Conservation (phyloP, 1,140 invertebrate species). For the Palaemon carinicauda region DNA sequence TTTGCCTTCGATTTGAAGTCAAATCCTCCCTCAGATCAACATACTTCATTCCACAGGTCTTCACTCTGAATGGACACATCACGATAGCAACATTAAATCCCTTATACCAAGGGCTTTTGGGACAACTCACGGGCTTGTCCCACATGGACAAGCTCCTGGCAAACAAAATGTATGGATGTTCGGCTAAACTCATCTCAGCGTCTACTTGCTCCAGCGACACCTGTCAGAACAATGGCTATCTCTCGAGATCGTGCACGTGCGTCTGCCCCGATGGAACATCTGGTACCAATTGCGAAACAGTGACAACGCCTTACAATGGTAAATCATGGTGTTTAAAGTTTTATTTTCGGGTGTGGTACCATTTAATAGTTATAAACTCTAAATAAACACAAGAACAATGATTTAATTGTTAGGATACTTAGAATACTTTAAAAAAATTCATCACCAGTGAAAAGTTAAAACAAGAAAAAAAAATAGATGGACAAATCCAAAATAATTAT, state of each 20-base stretch:
- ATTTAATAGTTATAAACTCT: not conserved
- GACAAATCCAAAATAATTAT: not conserved
- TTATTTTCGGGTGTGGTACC: no score
- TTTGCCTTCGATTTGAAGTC: no score
- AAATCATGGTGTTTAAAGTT: not conserved
- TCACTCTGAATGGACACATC: not conserved
- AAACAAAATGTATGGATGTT: conserved; percentile 24
- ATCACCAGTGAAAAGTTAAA: not conserved
- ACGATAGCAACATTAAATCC: not conserved
- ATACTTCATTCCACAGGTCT: not conserved
- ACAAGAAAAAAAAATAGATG: not conserved
- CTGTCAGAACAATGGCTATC: conserved; percentile 11
- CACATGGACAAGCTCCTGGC: conserved; percentile 11
- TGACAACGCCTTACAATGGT: not conserved
- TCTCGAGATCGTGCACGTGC: conserved; percentile 13
- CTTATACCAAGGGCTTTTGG: not conserved
- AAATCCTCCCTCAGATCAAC: no score
- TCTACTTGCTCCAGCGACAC: not conserved
- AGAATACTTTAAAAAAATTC: no score
- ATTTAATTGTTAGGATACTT: no score
- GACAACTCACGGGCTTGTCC: not conserved
- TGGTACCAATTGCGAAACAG: not conserved
- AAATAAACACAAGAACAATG: not conserved
- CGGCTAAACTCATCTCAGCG: not conserved
- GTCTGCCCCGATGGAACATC: not conserved